Percentiles rank a stretch among this genome's conserved stretches.
Evolutionary conservation across 2,113 vertebrate species (phyloP).

Genomic region (Anoplopoma fimbria): DNA sequence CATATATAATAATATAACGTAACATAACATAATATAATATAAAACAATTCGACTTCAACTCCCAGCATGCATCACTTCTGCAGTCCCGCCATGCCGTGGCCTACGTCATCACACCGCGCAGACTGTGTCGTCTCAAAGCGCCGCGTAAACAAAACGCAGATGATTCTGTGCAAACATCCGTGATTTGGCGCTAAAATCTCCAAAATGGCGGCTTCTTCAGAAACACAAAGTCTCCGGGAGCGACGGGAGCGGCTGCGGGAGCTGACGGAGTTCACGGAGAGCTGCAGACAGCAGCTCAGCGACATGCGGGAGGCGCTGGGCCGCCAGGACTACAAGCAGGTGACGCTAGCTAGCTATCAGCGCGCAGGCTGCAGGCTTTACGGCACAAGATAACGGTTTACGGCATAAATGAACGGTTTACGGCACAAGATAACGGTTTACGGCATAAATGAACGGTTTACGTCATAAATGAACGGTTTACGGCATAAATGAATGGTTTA

Average conservation of each 20-base stretch:
- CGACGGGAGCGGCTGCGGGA: slow-evolving; percentile 70
- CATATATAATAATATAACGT: no score
- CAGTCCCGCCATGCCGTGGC: fast-evolving
- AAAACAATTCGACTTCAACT: slow-evolving; percentile 50
- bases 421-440: no score
- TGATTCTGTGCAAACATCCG: background rate
- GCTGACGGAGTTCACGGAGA: slow-evolving; percentile 79
- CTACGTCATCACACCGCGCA: slow-evolving; percentile 33
- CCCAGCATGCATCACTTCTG: slow-evolving; percentile 47
- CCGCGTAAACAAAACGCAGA: fast-evolving
- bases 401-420: no score
- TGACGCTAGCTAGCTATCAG: slow-evolving; percentile 26
- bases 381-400: no score
- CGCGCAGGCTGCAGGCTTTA: no score
- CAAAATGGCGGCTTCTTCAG: slow-evolving; percentile 43
- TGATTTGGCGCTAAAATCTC: background rate
- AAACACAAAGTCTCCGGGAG: slow-evolving; percentile 20
- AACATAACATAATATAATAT: background rate
- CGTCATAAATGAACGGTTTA: no score
- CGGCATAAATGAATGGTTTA: no score
- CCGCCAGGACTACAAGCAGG: slow-evolving; percentile 54
- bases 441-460: no score
- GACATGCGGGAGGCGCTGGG: slow-evolving; percentile 75
- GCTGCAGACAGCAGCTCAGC: slow-evolving; percentile 71
- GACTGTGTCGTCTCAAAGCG: background rate